Conservation (phyloP, 2,113 vertebrate genomes). For the Empidonax traillii region DNA sequence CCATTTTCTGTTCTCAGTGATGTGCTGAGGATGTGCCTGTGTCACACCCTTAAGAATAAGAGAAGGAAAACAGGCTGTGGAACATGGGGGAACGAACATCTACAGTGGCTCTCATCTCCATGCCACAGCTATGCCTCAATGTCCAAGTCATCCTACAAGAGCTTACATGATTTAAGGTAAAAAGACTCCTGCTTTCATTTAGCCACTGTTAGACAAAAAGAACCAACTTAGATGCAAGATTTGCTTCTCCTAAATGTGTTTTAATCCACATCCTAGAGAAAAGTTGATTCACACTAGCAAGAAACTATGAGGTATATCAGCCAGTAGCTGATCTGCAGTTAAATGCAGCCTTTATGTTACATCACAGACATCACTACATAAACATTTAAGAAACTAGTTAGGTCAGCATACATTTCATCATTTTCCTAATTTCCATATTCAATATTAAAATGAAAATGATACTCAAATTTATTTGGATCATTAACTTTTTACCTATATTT, state of each 20-base stretch:
- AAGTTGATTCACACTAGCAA: neutral
- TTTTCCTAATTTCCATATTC: neutral
- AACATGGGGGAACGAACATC: neutral
- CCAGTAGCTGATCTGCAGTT: neutral
- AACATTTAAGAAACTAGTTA: neutral
- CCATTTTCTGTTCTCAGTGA: neutral
- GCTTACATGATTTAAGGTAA: rapidly evolving
- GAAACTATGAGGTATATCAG: neutral
- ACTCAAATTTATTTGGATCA: neutral
- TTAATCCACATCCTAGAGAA: neutral
- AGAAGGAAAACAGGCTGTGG: neutral
- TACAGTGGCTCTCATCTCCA: neutral
- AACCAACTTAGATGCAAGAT: neutral
- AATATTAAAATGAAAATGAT: neutral
- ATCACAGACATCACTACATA: neutral
- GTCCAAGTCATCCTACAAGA: neutral
- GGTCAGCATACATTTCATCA: neutral
- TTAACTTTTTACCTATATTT: neutral
- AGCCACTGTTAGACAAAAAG: neutral
- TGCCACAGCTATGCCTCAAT: neutral
- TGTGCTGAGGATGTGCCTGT: neutral
- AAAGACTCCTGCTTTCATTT: neutral
- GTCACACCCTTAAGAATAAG: neutral
- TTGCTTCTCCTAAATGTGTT: neutral
- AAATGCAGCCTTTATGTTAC: neutral